Evolutionary conservation across 2,797 vertebrate species (phyloP), one percentile per base, ranked within the genome.

Genomic region (Calcarius lapponicus): DNA sequence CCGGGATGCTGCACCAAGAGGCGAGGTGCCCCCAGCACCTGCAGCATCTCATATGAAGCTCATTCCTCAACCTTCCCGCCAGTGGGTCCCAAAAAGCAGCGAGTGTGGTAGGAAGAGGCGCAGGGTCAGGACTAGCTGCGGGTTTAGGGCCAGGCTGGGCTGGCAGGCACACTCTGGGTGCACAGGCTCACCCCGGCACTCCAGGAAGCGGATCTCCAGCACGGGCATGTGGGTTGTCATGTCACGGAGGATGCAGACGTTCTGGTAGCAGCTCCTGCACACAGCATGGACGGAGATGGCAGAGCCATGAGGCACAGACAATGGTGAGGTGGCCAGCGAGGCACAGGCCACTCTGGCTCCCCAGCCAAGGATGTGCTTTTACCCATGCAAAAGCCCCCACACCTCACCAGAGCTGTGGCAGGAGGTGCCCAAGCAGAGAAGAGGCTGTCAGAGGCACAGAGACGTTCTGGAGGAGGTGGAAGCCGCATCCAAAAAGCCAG

Each of bases 141-240:
- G 45, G 28, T 51, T 78, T 32, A 66, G 26, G 34, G 40, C 17
- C 2, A 6, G 56, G 78, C 74, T 71, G 67, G 56, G 47, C 60
- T 71, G 42, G 34, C 58, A 86, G 57, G 15, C 64, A 17, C 50
- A 45, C 29, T 47, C 34, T 10, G 4, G 6, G 78, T 50, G 50
- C 1, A 1, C 10, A 19, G 79, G 78, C 96, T 91, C 87, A 99
- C 99, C 99, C 97, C 98, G 98, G 95, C 99, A 99, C 95, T 99
- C 99, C 80, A 99, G 98, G 50, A 99, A 99, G 75, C 98, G 98
- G 95, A 99, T 97, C 97, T 99, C 99, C 45, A 99, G 98, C 92
- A 99, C 91, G 0, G 99, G 98, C 62, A 99, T 86, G 96, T 99
- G 98, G 80, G 97, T 95, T 5, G 97, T 98, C 99, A 99, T 98